Evolutionary conservation across 2,888 invertebrate species (phyloP), one percentile per base, ranked within the genome.

Genomic region (Unio pictorum): DNA sequence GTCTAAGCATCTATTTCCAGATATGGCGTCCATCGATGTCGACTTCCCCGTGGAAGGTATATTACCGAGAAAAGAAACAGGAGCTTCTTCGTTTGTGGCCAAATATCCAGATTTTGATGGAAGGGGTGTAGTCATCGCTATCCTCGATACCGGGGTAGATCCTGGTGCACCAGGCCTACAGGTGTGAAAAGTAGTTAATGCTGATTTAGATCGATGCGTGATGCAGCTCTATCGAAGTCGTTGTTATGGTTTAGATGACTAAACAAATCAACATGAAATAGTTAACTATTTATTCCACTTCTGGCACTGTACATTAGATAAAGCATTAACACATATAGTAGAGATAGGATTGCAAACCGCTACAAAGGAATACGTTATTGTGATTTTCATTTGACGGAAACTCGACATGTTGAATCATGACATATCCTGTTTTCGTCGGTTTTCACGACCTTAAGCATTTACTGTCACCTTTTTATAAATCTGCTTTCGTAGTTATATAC

Each of bases 131-230:
- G 92, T 95, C 79, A 97, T 99, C 89, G 99, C 98, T 61, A 95
- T 99, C 89, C 94, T 99, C 84, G 99, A 99, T 91, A 98, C 98
- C 4, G 99, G 99, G 15, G 96, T 99, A 68, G 99, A 99, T 92
- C 98, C 99, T 34, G 96, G 96, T 63, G 97, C 97, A 15, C 93
- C 95, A 76, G 99, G 99, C 75, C 93, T 99, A 83, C 94, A 96
- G 94, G 98, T 91, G 82, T 68, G 54, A 55, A 20, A n/a, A 61
- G 30, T 64, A 28, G 30, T 57, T 62, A 54, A 17, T 62, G 8
- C 18, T 23, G 15, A 59, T 59, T 59, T 11, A 59, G 23, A 59
- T 59, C 26, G 59, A 26, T 59, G 59, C 23, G 3, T 26, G 11
- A 62, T 4, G 62, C 26, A 26, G 8, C 20, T 3, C 15, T 23